phyloP scores from a whole-genome alignment of 2,888 invertebrate species.

The Plagodis pulveraria region DNA sequence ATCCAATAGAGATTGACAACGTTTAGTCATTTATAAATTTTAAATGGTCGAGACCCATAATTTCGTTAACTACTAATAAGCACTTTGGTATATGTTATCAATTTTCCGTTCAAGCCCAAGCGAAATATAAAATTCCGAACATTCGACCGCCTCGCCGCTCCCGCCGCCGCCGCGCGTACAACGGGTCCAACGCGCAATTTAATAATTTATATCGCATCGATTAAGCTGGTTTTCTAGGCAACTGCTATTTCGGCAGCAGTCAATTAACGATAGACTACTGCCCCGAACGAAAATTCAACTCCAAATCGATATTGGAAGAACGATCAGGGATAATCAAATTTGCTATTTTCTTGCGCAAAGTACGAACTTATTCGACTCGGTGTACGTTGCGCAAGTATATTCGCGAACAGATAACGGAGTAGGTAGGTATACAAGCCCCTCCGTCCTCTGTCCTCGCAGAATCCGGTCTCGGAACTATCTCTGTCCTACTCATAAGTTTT shows the following conservation, averaged over 20 bases:
- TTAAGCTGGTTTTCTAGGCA: constrained; percentile 53
- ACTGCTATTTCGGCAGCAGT: constrained; percentile 43
- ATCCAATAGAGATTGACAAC: not conserved
- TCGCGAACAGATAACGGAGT: constrained; percentile 81
- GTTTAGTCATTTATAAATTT: not conserved
- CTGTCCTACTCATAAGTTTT: constrained; percentile 49
- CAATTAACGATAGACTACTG: constrained; percentile 45
- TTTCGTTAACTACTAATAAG: constrained; percentile 6
- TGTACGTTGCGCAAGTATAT: constrained; percentile 82
- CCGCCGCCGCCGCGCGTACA: constrained; percentile 76
- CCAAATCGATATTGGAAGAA: constrained; percentile 37
- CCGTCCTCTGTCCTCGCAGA: constrained; percentile 75
- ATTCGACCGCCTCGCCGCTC: constrained; percentile 25
- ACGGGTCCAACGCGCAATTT: constrained; percentile 59
- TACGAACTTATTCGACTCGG: constrained; percentile 71
- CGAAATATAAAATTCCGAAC: constrained; percentile 42
- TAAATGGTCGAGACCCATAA: not conserved
- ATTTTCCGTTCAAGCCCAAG: constrained; percentile 39
- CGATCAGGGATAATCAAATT: constrained; percentile 36
- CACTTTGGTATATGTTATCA: constrained; percentile 15
- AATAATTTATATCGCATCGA: constrained; percentile 63
- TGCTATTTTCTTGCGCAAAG: constrained; percentile 46
- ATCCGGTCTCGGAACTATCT: constrained; percentile 66
- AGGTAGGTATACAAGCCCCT: constrained; percentile 62
- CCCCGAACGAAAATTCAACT: constrained; percentile 39